A percentile compares a stretch with the other conserved stretches of the same genome.
These are phyloP conservation scores for Brachypterus glaber DNA, from an alignment of 2,888 invertebrate genomes.

Conservation along the genomic window DNA sequence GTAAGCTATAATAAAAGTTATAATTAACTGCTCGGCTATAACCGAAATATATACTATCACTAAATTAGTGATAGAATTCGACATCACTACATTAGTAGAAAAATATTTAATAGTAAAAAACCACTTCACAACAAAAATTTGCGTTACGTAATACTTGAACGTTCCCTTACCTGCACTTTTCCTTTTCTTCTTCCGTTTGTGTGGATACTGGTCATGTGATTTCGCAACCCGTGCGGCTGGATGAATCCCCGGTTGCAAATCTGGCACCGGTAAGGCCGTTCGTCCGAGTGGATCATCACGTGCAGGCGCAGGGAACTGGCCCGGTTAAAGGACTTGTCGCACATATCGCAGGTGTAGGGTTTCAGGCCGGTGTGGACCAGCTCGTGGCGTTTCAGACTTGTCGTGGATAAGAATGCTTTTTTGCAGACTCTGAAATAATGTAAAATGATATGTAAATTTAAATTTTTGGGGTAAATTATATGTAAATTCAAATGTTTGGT, in stretches of 20 bases:
- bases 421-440: constrained; percentile 25
- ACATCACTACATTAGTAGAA: no score
- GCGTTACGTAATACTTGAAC: no score
- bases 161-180: no score
- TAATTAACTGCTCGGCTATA: no score
- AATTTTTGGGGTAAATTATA: no score
- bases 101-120: no score
- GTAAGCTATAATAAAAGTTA: no score
- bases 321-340: constrained; percentile 26
- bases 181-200: background rate
- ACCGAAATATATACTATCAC: no score
- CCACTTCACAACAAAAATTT: no score
- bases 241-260: constrained; percentile 29
- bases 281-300: constrained; percentile 27
- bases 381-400: constrained; percentile 27
- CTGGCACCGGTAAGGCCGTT: constrained; percentile 26
- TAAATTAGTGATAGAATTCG: no score
- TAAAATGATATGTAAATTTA: no score
- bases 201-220: constrained; percentile 14
- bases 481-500: no score
- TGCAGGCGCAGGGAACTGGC: constrained; percentile 26
- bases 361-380: constrained; percentile 30
- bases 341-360: constrained; percentile 29
- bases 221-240: constrained; percentile 24
- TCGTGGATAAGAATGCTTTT: constrained; percentile 28